These are phyloP conservation scores for Falco naumanni DNA, from an alignment of 2,797 vertebrate species.

Conservation along the genomic window DNA sequence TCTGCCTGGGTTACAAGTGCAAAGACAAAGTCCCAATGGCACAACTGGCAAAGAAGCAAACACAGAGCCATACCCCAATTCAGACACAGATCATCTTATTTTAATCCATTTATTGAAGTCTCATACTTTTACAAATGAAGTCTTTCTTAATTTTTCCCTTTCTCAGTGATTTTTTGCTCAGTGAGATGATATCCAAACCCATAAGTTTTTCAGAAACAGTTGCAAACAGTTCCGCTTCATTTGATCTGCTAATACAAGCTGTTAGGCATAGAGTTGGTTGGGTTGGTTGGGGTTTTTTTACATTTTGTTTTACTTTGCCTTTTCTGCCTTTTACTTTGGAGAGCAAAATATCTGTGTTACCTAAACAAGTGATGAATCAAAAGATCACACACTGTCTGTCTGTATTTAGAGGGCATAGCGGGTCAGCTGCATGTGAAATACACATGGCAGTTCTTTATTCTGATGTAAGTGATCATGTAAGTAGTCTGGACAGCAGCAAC, in stretches of 20 bases:
- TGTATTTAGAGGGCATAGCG: neutral
- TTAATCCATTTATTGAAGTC: neutral
- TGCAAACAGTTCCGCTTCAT: neutral
- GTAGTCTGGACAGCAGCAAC: neutral
- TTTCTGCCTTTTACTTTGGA: neutral
- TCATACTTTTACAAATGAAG: neutral
- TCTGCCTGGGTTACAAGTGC: conserved; percentile 31
- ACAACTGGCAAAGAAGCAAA: neutral
- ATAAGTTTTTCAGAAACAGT: neutral
- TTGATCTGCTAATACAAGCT: neutral
- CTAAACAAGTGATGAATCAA: neutral
- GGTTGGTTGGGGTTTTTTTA: neutral
- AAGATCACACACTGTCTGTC: neutral
- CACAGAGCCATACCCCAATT: neutral
- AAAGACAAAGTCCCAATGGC: neutral
- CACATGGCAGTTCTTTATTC: neutral
- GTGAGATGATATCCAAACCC: neutral
- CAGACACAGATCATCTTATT: neutral
- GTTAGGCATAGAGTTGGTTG: neutral
- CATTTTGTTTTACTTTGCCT: neutral
- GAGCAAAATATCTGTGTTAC: neutral
- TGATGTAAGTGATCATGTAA: neutral
- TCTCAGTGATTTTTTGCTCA: neutral
- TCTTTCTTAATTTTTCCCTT: neutral
- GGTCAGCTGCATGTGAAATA: neutral